A percentile compares a stretch with the other conserved stretches of the same genome.
phyloP scores from a whole-genome alignment of 2,888 invertebrate species.

The Lordiphosa fenestrarum region DNA sequence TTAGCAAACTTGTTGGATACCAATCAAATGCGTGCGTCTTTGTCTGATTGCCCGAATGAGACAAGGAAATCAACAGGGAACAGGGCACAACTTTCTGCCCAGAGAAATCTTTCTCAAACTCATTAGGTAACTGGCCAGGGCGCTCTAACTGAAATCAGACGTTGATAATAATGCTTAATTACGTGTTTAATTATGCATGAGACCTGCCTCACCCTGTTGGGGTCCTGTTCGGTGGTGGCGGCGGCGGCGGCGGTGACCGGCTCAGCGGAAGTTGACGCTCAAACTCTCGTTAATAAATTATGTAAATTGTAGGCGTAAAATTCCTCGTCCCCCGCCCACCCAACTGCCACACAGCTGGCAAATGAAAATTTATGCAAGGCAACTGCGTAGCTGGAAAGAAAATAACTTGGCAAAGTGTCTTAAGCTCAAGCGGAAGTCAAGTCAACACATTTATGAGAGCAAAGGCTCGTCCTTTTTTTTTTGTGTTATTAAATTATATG shows the following conservation, averaged over 20 bases:
- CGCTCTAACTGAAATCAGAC: slow-evolving; percentile 62
- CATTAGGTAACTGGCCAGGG: slow-evolving; percentile 53
- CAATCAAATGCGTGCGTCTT: slow-evolving; percentile 55
- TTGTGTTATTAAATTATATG: slow-evolving; percentile 54
- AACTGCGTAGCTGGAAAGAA: slow-evolving; percentile 1
- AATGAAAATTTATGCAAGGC: slow-evolving; percentile 57
- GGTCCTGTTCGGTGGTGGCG: slow-evolving; percentile 18
- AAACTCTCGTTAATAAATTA: slow-evolving; percentile 72
- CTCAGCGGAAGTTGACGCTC: slow-evolving; percentile 65
- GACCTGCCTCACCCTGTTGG: slow-evolving; percentile 35
- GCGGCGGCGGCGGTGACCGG: slow-evolving; percentile 15
- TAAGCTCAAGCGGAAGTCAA: slow-evolving; percentile 58
- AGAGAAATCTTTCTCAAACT: slow-evolving; percentile 59
- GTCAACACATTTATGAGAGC: slow-evolving; percentile 48
- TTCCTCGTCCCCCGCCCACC: slow-evolving; percentile 23
- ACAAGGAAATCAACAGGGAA: slow-evolving; percentile 5
- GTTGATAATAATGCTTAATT: slow-evolving; percentile 74
- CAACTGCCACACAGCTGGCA: slow-evolving; percentile 11
- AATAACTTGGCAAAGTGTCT: slow-evolving; percentile 46
- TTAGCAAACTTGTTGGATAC: slow-evolving; percentile 54
- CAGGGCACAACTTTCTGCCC: slow-evolving; percentile 33
- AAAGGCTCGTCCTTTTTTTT: slow-evolving; percentile 14
- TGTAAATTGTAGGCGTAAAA: slow-evolving; percentile 70
- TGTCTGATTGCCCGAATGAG: slow-evolving; percentile 49
- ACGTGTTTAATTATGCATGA: slow-evolving; percentile 73